Base-by-base conservation (phyloP, 1,140 invertebrate species). In the Zaprionus taronus region DNA sequence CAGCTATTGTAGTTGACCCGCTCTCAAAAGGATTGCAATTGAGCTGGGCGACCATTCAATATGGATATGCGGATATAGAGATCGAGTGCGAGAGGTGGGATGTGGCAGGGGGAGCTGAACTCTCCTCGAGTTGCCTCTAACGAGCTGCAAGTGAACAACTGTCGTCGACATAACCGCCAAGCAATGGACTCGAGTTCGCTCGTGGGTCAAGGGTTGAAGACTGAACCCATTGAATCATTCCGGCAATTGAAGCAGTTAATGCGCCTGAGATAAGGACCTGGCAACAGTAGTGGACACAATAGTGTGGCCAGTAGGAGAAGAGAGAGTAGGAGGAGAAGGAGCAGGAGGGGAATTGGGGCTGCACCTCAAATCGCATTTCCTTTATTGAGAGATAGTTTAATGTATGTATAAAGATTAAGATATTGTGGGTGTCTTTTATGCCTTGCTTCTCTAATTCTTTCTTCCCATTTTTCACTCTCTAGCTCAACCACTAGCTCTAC, bases 161-260 rank as follows among this genome's bases (percentile, higher is more conserved):
- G 72, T 75, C 67, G 51, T 71, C 67, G 56, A 71, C 72, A 71
- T 75, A 64, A 60, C 22, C 55, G 44, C 14, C 53, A 63, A 26
- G 36, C 65, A 76, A 76, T 75, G 24, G 15, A 71, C 61, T 47
- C 24, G 31, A 14, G 38, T n/a, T 15, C 4, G 38, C 4, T n/a
- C 17, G 47, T 24, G 20, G 20, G 47, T 34, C 49, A 63, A 64
- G 41, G 63, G 72, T 44, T 75, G 41, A 71, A 64, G 60, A 58
- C 53, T 38, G 55, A 31, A 24, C 41, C 68, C 53, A 51, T 65
- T 76, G 55, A 76, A 72, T 76, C 61, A 76, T 71, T 63, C 57
- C 51, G 55, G 53, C 67, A 41, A 65, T 76, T 76, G 36, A 61
- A 72, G 61, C 73, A 71, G 68, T 65, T 76, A 76, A 76, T 65